Evolutionary conservation across 2,888 invertebrate species (phyloP).

Genomic region (Leucozona laternaria): DNA sequence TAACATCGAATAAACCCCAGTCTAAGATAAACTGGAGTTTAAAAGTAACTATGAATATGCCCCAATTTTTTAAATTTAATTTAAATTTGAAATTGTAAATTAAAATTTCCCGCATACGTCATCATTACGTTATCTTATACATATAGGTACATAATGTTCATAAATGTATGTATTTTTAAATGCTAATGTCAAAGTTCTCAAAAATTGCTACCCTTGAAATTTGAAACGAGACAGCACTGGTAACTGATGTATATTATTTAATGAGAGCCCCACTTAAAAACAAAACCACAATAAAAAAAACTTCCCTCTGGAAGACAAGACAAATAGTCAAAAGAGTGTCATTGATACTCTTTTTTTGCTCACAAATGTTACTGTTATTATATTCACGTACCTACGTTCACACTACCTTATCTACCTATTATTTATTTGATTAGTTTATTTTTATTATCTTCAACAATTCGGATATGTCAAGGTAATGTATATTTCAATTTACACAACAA

Average conservation of each 20-base stretch:
- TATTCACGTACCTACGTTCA: slow-evolving; percentile 22
- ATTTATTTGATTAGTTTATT: slow-evolving; percentile 15
- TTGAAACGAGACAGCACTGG: slow-evolving; percentile 18
- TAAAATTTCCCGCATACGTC: too few relatives aligned
- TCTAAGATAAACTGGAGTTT: too few relatives aligned
- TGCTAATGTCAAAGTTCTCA: neutral
- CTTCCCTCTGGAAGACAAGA: slow-evolving; percentile 16
- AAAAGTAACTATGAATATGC: too few relatives aligned
- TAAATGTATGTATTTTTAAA: neutral
- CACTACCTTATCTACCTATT: slow-evolving; percentile 4
- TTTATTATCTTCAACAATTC: neutral
- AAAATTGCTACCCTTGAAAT: slow-evolving; percentile 11
- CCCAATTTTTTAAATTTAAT: too few relatives aligned
- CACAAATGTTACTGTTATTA: slow-evolving; percentile 36
- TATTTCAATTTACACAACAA: neutral
- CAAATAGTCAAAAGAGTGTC: slow-evolving; percentile 26
- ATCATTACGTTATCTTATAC: too few relatives aligned
- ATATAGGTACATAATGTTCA: too few relatives aligned
- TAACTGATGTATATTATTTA: slow-evolving; percentile 1
- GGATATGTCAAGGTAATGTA: slow-evolving; percentile 17
- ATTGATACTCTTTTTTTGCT: slow-evolving; percentile 11
- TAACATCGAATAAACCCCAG: too few relatives aligned
- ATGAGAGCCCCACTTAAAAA: slow-evolving; percentile 18
- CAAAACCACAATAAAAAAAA: neutral
- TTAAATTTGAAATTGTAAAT: too few relatives aligned